Base-by-base conservation (phyloP, 2,888 invertebrate species). In the Antheraea assamensis region DNA sequence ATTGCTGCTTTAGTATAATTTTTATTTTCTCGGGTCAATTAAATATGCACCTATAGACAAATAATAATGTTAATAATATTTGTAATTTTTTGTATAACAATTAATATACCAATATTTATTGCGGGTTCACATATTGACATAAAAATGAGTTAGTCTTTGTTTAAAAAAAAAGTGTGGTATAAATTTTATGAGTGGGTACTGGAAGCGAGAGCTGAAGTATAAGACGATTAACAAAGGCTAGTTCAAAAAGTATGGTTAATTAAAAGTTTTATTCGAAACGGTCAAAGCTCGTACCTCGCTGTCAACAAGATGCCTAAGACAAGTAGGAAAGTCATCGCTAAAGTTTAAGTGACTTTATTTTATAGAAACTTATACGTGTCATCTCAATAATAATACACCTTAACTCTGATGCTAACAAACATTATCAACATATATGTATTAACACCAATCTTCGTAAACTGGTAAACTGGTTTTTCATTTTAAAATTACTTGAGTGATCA, bases 221-320 rank as follows among this genome's bases (percentile, higher is more conserved):
- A 86, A 87, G 85, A 85, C 83, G 84, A 86, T 88, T 87, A 86
- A 83, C 83, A 83, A 30, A 83, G 84, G 85, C 86, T 85, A 87
- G 85, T 88, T 87, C 84, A 81, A 85, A 85, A 84, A 85, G 83
- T 86, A 89, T 76, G 88, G 88, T 89, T 88, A 90, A 89, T 89
- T 90, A 91, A 90, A 91, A 90, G 88, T 90, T 89, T 84, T 77
- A 78, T 78, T 77, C 75, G 73, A 81, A 79, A 80, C 80, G 78
- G 79, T 76, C 80, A 77, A 82, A 75, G 79, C 77, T 79, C 82
- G 84, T 83, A 84, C 76, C 77, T 76, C 74, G 75, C 76, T 78
- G 76, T 80, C 27, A 74, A 70, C 72, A 71, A 74, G 64, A 5
- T 47, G 72, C 55, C 55, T 68, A 52, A 73, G 55, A 80, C 80